Evolutionary conservation across 2,113 vertebrate species (phyloP), one percentile per base, ranked within the genome.

Genomic region (Megaceryle maxima): DNA sequence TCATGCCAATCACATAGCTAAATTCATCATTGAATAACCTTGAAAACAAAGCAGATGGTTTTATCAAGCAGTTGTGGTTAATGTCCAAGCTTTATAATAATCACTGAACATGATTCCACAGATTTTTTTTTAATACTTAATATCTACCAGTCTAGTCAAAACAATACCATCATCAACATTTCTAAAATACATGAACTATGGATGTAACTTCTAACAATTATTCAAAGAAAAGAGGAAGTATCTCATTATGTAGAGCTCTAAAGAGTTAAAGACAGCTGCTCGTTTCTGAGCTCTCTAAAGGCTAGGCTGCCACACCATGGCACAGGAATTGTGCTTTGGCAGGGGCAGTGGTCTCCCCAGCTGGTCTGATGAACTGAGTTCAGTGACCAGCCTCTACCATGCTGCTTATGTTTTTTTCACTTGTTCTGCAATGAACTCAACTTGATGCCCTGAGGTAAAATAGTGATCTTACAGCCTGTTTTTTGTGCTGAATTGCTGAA

Each of bases 31-130:
- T 55, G 73, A 82, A 60, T 67, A 80, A 66, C 26, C 66, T 89
- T 89, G 66, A 79, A 91, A 88, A 28, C 33, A 82, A 87, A 84
- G 51, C 48, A 68, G 39, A 56, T 78, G 16, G 43, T 73, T 90
- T 37, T 94, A 0, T 75, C 35, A 69, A 60, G 43, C 53, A 78
- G 29, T 44, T 75, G 24, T 41, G 5, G 16, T 78, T 86, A 39
- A 43, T 39, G 16, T 72, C 64, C 43, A 73, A 35, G 26, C 51
- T 92, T 82, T 93, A 11, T 51, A 92, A 56, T 63, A 83, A 78
- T 64, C 37, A 63, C 28, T 78, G 68, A 88, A 78, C 28, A 43
- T 29, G 8, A 69, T 69, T 69, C 17, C 31, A 53, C 55, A 57
- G 29, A 28, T 57, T 11, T 64, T 48, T 13, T 63, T 41, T 68